Evolutionary conservation across 1,140 invertebrate species (phyloP), one percentile per base, ranked within the genome.

Genomic region (Cyrtorhinus lividipennis): DNA sequence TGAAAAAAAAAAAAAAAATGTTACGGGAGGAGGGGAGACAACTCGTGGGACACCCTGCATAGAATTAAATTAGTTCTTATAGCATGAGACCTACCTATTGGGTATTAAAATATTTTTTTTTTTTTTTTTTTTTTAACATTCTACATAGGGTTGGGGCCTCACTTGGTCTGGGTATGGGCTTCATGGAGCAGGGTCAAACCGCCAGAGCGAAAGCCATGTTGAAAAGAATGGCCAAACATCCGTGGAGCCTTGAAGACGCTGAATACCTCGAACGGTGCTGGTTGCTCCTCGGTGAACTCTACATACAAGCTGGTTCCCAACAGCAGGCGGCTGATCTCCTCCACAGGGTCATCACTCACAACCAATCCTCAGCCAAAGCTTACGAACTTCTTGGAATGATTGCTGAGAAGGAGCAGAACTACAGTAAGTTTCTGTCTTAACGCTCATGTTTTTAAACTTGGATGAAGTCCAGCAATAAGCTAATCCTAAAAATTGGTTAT

Each of bases 231-330:
- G 82, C 85, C 2, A 92, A 92, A 69, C 83, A 84, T 62, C 75
- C 78, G 0, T 99, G 95, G 95, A 92, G 83, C 12, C 88, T 92
- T 65, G 90, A 93, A 73, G 93, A 98, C 69, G 92, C 93, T 0
- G 93, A 98, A 70, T 95, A 96, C 72, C 76, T 98, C 44, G 95
- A 98, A 75, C 83, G 86, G 65, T 91, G 48, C 26, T 98, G 95
- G 95, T 71, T 98, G 2, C 76, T 98, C 2, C 76, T 96, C 18
- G 88, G 92, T 0, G 93, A 97, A 66, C 87, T 92, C 67, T 95
- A 96, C 72, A 84, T 95, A 24, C 88, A 88, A 72, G 83, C 87
- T 20, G 84, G 82, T 22, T 93, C 96, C 74, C 83, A 84, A 67
- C 93, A 97, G 57, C 80, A 92, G 57, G 90, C 92, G 0, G 83